These are phyloP conservation scores for Tetraodon nigroviridis DNA, from an alignment of 2,113 vertebrate genomes.

Conservation along the genomic window DNA sequence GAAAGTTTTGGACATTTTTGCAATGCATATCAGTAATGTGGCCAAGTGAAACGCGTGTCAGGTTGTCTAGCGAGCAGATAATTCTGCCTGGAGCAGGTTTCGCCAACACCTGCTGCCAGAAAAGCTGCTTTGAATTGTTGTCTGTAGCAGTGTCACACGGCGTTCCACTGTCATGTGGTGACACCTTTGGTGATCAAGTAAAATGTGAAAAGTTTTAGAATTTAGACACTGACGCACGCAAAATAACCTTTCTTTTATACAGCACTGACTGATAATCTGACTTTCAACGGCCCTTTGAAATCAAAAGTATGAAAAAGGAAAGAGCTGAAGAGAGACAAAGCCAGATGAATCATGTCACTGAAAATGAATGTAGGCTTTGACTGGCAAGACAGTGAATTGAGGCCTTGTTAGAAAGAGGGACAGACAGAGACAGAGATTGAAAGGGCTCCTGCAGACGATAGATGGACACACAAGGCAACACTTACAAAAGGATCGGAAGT, in stretches of 20 bases:
- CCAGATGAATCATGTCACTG: slow-evolving; percentile 60
- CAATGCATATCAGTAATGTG: no score
- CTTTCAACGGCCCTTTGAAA: slow-evolving; percentile 15
- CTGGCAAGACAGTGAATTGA: slow-evolving; percentile 53
- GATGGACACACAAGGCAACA: neutral
- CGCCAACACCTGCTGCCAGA: neutral
- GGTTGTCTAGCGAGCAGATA: neutral
- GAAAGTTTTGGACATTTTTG: no score
- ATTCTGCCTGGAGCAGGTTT: neutral
- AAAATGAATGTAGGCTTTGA: slow-evolving; percentile 67
- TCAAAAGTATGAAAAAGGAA: slow-evolving; percentile 25
- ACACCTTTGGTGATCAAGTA: no score
- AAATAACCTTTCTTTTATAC: neutral
- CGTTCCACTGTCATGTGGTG: no score
- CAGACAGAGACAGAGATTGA: slow-evolving; percentile 39
- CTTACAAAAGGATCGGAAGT: no score
- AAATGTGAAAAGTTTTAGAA: no score
- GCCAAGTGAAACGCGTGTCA: no score
- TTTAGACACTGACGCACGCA: slow-evolving; percentile 2
- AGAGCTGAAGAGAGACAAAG: slow-evolving; percentile 14
- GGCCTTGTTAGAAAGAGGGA: slow-evolving; percentile 50
- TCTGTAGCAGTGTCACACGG: no score
- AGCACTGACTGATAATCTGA: neutral
- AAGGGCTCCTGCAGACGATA: slow-evolving; percentile 10
- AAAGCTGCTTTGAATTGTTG: neutral